phyloP scores from a whole-genome alignment of 2,888 invertebrate species.

The Apamea monoglypha region DNA sequence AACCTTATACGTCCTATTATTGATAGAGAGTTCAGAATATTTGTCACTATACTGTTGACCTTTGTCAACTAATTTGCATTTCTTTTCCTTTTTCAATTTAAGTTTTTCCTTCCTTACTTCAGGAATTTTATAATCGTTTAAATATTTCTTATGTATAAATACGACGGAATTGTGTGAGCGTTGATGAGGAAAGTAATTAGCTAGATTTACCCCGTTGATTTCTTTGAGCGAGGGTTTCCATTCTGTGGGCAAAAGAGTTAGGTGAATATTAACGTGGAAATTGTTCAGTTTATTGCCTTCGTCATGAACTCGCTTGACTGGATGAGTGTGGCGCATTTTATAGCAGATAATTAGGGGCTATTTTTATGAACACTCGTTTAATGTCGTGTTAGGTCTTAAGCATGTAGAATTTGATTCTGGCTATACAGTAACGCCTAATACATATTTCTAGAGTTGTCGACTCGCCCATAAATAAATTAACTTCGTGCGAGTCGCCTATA shows the following conservation, averaged over 20 bases:
- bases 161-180: slow-evolving; percentile 80
- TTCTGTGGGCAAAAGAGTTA: slow-evolving; percentile 67
- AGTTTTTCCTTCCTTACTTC: slow-evolving; percentile 54
- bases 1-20: slow-evolving; percentile 62
- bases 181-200: slow-evolving; percentile 79
- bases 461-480: not conserved
- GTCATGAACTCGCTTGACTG: slow-evolving; percentile 13
- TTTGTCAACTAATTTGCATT: slow-evolving; percentile 70
- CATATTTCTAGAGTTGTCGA: not conserved
- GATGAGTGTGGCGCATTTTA: slow-evolving; percentile 19
- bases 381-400: not conserved
- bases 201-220: slow-evolving; percentile 78
- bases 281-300: slow-evolving; percentile 28
- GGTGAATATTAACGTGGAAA: slow-evolving; percentile 39
- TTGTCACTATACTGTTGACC: slow-evolving; percentile 72
- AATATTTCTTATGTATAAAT: slow-evolving; percentile 82
- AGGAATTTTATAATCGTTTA: slow-evolving; percentile 56
- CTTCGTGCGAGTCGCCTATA: not conserved
- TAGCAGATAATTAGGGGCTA: slow-evolving; percentile 26
- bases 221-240: slow-evolving; percentile 65
- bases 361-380: slow-evolving; percentile 16
- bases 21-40: slow-evolving; percentile 52
- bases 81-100: slow-evolving; percentile 62
- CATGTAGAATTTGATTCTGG: not conserved
- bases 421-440: not conserved